A percentile compares a stretch with the other conserved stretches of the same genome.
Evolutionary conservation across 2,888 invertebrate genomes (phyloP).

Genomic region (Pyralis farinalis): DNA sequence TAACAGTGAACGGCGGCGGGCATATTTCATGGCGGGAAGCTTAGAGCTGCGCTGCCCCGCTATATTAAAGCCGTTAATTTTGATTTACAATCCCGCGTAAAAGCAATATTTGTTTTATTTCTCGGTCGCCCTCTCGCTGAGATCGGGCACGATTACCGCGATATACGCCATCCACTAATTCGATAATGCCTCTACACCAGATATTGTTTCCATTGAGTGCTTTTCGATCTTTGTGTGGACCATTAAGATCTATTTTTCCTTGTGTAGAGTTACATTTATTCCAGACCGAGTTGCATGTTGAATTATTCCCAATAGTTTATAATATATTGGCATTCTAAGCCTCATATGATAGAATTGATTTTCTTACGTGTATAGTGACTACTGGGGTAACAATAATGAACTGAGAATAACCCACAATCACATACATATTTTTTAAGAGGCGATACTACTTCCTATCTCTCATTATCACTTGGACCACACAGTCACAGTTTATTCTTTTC

Average conservation of each 20-base stretch:
- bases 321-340: too few relatives aligned
- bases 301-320: too few relatives aligned
- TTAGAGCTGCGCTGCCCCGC: conserved; percentile 68
- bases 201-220: conserved; percentile 53
- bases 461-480: too few relatives aligned
- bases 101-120: conserved; percentile 81
- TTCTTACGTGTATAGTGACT: too few relatives aligned
- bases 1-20: conserved; percentile 73
- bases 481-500: too few relatives aligned
- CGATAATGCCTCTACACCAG: conserved; percentile 60
- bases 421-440: too few relatives aligned
- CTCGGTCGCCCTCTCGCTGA: conserved; percentile 57
- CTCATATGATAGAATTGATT: too few relatives aligned
- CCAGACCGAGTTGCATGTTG: too few relatives aligned
- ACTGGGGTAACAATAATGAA: too few relatives aligned
- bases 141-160: conserved; percentile 63
- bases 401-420: too few relatives aligned
- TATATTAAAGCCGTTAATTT: conserved; percentile 81
- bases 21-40: conserved; percentile 79
- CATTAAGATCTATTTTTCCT: not conserved
- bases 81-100: conserved; percentile 79
- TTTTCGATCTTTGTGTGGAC: conserved; percentile 30
- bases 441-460: too few relatives aligned
- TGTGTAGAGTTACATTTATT: not conserved
- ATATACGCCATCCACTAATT: conserved; percentile 63